These are phyloP conservation scores for Ptychoptera albimana DNA, from an alignment of 2,888 invertebrate genomes.

Conservation along the genomic window DNA sequence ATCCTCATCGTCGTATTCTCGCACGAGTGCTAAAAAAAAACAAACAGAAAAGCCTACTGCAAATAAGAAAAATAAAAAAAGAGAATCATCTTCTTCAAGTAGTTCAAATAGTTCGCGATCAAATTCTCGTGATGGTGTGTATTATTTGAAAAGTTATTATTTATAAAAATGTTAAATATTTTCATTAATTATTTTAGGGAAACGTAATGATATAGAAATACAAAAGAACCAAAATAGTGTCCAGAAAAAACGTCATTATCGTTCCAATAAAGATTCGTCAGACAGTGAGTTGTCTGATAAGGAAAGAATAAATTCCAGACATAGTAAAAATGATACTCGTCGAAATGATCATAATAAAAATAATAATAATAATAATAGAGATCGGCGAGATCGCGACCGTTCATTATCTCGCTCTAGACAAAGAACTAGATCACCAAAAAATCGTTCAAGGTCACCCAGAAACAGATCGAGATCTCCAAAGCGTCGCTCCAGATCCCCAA, in stretches of 20 bases:
- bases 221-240: slow-evolving; percentile 63
- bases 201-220: slow-evolving; percentile 44
- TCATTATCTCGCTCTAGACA: not conserved
- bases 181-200: slow-evolving; percentile 11
- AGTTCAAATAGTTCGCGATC: slow-evolving; percentile 4
- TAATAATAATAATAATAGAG: slow-evolving; percentile 6
- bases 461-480: slow-evolving; percentile 21
- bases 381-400: slow-evolving; percentile 1
- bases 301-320: slow-evolving; percentile 15
- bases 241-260: slow-evolving; percentile 78
- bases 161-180: slow-evolving; percentile 4
- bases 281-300: slow-evolving; percentile 35
- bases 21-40: slow-evolving; percentile 20
- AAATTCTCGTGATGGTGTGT: not conserved
- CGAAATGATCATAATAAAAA: slow-evolving; percentile 13
- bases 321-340: slow-evolving; percentile 8
- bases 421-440: slow-evolving; percentile 4
- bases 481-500: slow-evolving; percentile 25
- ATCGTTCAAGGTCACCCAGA: slow-evolving; percentile 23
- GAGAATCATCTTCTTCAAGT: slow-evolving; percentile 1
- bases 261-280: slow-evolving; percentile 70
- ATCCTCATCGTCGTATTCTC: slow-evolving; percentile 16
- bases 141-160: too few species aligned
- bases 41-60: slow-evolving; percentile 5
- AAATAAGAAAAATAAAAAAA: not conserved